Evolutionary conservation across 2,888 invertebrate species (phyloP).

Genomic region (Hydraecia micacea): DNA sequence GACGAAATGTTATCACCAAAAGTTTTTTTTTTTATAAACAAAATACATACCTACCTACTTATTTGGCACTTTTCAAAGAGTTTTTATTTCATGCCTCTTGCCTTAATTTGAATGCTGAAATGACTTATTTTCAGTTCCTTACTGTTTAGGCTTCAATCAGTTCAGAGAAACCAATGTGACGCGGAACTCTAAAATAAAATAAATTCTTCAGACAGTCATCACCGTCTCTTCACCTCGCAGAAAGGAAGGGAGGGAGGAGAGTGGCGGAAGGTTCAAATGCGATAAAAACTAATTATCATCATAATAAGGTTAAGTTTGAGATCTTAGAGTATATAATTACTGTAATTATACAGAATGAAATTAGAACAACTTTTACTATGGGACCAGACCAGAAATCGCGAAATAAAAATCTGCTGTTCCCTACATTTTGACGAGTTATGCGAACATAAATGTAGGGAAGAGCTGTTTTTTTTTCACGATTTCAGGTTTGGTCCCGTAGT

Average conservation of each 20-base stretch:
- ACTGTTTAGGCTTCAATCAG: background rate
- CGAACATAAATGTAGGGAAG: no score
- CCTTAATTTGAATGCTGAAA: background rate
- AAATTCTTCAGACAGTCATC: background rate
- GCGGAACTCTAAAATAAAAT: constrained; percentile 1
- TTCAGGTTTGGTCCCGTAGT: no score
- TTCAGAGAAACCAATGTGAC: background rate
- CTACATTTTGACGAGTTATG: no score
- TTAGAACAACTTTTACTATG: no score
- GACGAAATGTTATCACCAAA: background rate
- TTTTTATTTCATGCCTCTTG: background rate
- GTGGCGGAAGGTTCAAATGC: background rate
- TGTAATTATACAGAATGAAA: no score
- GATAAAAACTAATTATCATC: background rate
- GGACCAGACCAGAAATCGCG: no score
- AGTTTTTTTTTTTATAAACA: background rate
- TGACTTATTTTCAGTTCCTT: background rate
- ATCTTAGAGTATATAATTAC: no score
- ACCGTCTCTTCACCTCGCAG: background rate
- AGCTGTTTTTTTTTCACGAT: no score
- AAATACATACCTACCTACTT: background rate
- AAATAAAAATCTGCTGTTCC: no score
- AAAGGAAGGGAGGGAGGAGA: background rate
- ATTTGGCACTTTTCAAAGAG: background rate
- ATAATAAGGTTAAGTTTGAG: background rate